A percentile compares a stretch with the other conserved stretches of the same genome.
Evolutionary conservation across 2,888 invertebrate species (phyloP).

Genomic region (Ypsolopha scabrella): DNA sequence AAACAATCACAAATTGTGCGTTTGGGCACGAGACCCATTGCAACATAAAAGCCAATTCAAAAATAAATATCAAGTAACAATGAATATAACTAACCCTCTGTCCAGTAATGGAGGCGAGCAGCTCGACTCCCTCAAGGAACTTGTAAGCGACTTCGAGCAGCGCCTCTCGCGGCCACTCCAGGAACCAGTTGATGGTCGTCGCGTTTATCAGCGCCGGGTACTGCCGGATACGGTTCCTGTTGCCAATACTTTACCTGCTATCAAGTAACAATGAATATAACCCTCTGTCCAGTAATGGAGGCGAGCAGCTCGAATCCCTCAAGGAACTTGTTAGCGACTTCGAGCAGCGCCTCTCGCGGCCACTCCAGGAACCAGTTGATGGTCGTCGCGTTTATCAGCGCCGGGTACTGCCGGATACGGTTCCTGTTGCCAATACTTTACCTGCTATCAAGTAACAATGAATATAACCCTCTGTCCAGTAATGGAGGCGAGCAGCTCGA

Average conservation of each 20-base stretch:
- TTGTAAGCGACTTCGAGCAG: constrained; percentile 90
- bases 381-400: constrained; percentile 87
- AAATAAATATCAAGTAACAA: too few species aligned
- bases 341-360: constrained; percentile 90
- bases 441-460: too few species aligned
- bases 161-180: constrained; percentile 90
- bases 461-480: constrained; percentile 67
- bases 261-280: constrained; percentile 14
- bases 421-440: constrained; percentile 54
- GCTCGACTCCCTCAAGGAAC: constrained; percentile 79
- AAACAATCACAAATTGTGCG: too few species aligned
- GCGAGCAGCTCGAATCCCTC: constrained; percentile 77
- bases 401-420: constrained; percentile 88
- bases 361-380: constrained; percentile 93
- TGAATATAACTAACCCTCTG: constrained; percentile 46
- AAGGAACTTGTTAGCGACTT: constrained; percentile 88
- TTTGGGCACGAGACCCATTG: too few species aligned
- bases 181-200: constrained; percentile 92
- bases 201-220: constrained; percentile 90
- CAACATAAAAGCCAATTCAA: too few species aligned
- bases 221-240: constrained; percentile 83
- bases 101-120: constrained; percentile 78
- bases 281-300: constrained; percentile 74
- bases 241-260: not conserved
- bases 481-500: constrained; percentile 78